Base-by-base conservation (phyloP, 1,140 invertebrate genomes). In the Zaprionus nigranus region DNA sequence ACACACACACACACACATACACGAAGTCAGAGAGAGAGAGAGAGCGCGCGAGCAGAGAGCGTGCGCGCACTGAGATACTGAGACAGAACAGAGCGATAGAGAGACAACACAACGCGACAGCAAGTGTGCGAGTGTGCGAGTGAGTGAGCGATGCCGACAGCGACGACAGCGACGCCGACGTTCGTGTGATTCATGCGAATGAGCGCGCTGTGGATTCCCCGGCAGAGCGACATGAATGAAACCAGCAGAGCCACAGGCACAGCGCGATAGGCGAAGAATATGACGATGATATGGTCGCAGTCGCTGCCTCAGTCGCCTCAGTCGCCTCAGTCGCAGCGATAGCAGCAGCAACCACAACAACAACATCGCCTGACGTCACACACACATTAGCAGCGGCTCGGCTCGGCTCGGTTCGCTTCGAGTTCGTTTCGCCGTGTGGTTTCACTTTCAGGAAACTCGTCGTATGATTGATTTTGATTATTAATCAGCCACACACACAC, bases 141-240 rank as follows among this genome's bases (percentile, higher is more conserved):
- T 28, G 20, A 36, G 62, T 75, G 36, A 49, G 65, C 58, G 38
- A 53, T 7, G 5, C 5, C 40, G n/a, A 17, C n/a, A n/a, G 6
- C n/a, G 6, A 9, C 40, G 6, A n/a, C n/a, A n/a, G n/a, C 36
- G 13, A 38, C 13, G 6, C 40, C 36, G 13, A 38, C 13, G 66
- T 30, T 49, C 53, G 64, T 22, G 49, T 79, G 78, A 79, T 63
- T 79, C 78, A 79, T 71, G 53, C 68, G 63, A 68, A 53, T 70
- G 58, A 71, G 66, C 57, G 61, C 26, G 73, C 58, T 24, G 68
- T 79, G 78, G 78, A 79, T 77, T 79, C 78, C 78, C 74, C 67
- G 46, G 28, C 61, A 61, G 28, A 53, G 43, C 69, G 74, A 51
- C 70, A 86, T 86, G 82, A 85, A 87, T 86, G 82, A 82, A 85